These are phyloP conservation scores for Acanthoscelides obtectus DNA, from an alignment of 2,888 invertebrate genomes.

Conservation along the genomic window DNA sequence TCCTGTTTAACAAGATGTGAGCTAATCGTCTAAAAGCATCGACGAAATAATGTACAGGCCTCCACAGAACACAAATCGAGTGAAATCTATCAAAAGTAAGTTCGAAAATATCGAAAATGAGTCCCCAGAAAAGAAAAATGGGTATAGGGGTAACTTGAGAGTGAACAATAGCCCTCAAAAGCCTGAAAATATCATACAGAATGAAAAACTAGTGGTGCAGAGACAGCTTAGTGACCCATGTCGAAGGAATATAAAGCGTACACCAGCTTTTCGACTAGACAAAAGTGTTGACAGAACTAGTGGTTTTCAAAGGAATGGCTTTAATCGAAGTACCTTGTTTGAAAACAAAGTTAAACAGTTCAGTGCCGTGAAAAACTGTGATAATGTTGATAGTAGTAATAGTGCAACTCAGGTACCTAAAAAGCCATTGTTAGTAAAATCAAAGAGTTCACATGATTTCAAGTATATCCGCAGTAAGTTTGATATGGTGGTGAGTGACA, in stretches of 20 bases:
- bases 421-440: conserved; percentile 31
- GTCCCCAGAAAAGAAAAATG: conserved; percentile 17
- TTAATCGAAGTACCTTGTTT: conserved; percentile 30
- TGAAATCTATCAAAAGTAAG: conserved; percentile 61
- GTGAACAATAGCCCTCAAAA: neutral
- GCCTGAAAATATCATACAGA: conserved; percentile 1
- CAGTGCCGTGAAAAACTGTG: conserved; percentile 36
- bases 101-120: conserved; percentile 50
- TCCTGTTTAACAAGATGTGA: conserved; percentile 21
- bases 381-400: conserved; percentile 9
- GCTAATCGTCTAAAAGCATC: conserved; percentile 6
- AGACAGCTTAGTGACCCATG: conserved; percentile 46
- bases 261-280: conserved; percentile 55
- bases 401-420: conserved; percentile 11
- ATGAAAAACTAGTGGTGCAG: conserved; percentile 25
- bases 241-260: conserved; percentile 51
- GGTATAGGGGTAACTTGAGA: conserved; percentile 21
- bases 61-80: conserved; percentile 48
- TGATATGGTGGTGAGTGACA: conserved; percentile 7
- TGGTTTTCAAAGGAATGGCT: conserved; percentile 25
- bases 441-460: conserved; percentile 37
- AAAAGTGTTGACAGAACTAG: conserved; percentile 32
- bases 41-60: conserved; percentile 41
- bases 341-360: conserved; percentile 36
- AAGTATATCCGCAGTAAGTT: conserved; percentile 35